phyloP scores from a whole-genome alignment of 2,888 invertebrate species.

The Morpho helenor region DNA sequence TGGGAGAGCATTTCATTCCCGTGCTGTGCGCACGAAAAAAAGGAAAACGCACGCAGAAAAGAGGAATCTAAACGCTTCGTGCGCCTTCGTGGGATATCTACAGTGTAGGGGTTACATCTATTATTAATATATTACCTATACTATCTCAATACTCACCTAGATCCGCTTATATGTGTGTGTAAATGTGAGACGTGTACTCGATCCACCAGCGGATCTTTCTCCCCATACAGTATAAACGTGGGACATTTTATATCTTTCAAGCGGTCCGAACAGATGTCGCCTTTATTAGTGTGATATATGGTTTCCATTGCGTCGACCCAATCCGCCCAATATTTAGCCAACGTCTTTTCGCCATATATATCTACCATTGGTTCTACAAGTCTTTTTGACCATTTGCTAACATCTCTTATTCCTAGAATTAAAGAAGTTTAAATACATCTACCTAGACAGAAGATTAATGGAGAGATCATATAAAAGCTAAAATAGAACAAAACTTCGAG shows the following conservation, averaged over 20 bases:
- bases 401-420: constrained; percentile 82
- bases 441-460: too few relatives aligned
- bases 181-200: constrained; percentile 86
- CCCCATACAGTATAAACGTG: constrained; percentile 8
- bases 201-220: constrained; percentile 8
- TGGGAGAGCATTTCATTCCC: too few relatives aligned
- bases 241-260: constrained; percentile 5
- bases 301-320: constrained; percentile 85
- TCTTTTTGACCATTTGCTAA: constrained; percentile 87
- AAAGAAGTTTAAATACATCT: too few relatives aligned
- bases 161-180: constrained; percentile 81
- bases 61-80: too few relatives aligned
- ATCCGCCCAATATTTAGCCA: constrained; percentile 82
- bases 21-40: too few relatives aligned
- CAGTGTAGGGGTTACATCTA: too few relatives aligned
- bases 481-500: too few relatives aligned
- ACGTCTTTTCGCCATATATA: constrained; percentile 86
- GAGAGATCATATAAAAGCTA: too few relatives aligned
- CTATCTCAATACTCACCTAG: constrained; percentile 73
- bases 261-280: constrained; percentile 84
- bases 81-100: too few relatives aligned
- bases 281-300: constrained; percentile 80
- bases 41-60: too few relatives aligned
- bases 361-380: constrained; percentile 86
- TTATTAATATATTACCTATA: neutral